phyloP scores from a whole-genome alignment of 2,113 vertebrate genomes.

The Oncorhynchus tshawytscha region DNA sequence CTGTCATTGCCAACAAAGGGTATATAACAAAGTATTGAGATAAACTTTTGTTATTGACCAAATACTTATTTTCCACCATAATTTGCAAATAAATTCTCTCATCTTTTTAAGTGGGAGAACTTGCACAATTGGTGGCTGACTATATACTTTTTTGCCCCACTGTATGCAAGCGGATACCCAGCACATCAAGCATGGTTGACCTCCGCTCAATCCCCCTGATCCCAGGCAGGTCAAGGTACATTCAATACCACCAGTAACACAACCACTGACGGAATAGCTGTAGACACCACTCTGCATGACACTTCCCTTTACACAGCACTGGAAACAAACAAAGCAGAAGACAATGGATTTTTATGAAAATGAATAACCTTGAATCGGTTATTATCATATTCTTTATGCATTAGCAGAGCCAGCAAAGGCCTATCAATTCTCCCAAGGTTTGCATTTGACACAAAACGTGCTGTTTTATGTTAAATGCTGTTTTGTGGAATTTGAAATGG shows the following conservation, averaged over 20 bases:
- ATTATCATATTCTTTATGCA: slow-evolving; percentile 1
- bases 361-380: not conserved
- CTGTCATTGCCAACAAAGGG: too few species aligned
- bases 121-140: too few species aligned
- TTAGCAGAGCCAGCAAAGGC: not conserved
- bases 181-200: slow-evolving; percentile 63
- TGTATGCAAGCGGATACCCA: slow-evolving; percentile 73
- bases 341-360: slow-evolving; percentile 2
- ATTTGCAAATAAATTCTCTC: too few species aligned
- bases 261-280: slow-evolving; percentile 3
- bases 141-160: too few species aligned
- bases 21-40: too few species aligned
- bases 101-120: too few species aligned
- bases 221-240: slow-evolving; percentile 48
- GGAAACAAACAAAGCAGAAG: not conserved
- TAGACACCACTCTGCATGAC: slow-evolving; percentile 5
- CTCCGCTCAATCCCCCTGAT: slow-evolving; percentile 39
- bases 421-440: not conserved
- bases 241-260: slow-evolving; percentile 29
- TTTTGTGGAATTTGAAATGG: not conserved
- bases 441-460: not conserved
- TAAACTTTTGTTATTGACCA: too few species aligned
- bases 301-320: not conserved
- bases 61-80: too few species aligned
- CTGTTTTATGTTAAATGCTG: not conserved